These are phyloP conservation scores for Chelon labrosus DNA, from an alignment of 2,797 vertebrate genomes.

Conservation along the genomic window DNA sequence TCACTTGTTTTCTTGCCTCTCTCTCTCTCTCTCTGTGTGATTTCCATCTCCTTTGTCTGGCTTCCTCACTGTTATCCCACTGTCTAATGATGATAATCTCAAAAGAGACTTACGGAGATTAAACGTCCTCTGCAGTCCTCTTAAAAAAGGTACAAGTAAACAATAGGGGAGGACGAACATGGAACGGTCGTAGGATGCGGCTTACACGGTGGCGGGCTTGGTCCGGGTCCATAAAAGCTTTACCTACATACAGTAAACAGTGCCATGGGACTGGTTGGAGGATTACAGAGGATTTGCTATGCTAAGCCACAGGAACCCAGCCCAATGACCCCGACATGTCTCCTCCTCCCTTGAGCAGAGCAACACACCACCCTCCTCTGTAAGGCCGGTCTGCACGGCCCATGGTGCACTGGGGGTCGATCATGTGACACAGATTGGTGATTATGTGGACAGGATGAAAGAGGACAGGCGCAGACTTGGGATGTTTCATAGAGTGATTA, in stretches of 20 bases:
- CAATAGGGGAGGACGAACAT: slow-evolving; percentile 17
- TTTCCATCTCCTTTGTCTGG: slow-evolving; percentile 40
- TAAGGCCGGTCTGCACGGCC: slow-evolving; percentile 10
- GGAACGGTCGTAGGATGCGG: slow-evolving; percentile 26
- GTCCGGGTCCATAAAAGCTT: slow-evolving; percentile 61
- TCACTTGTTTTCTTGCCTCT: slow-evolving; percentile 36
- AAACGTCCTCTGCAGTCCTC: slow-evolving; percentile 35
- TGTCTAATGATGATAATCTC: slow-evolving; percentile 60
- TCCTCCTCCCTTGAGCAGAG: slow-evolving; percentile 43
- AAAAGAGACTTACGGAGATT: slow-evolving; percentile 48
- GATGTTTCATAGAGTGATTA: slow-evolving; percentile 39
- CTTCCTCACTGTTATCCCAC: slow-evolving; percentile 30
- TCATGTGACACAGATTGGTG: slow-evolving; percentile 45
- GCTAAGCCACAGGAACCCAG: slow-evolving; percentile 78
- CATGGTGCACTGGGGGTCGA: slow-evolving; percentile 6
- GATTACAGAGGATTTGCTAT: slow-evolving; percentile 85
- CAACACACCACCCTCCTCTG: slow-evolving; percentile 41
- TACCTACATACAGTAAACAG: slow-evolving; percentile 74
- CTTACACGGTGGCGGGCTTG: slow-evolving; percentile 26
- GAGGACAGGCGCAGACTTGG: slow-evolving; percentile 5
- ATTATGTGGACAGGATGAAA: slow-evolving; percentile 40
- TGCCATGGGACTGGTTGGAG: slow-evolving; percentile 62
- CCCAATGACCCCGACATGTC: slow-evolving; percentile 68
- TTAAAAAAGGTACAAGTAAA: slow-evolving; percentile 43
- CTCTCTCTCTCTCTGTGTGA: slow-evolving; percentile 10